A percentile compares a stretch with the other conserved stretches of the same genome.
Conservation (phyloP, 2,888 invertebrate genomes). For the Digitonthophagus gazella region DNA sequence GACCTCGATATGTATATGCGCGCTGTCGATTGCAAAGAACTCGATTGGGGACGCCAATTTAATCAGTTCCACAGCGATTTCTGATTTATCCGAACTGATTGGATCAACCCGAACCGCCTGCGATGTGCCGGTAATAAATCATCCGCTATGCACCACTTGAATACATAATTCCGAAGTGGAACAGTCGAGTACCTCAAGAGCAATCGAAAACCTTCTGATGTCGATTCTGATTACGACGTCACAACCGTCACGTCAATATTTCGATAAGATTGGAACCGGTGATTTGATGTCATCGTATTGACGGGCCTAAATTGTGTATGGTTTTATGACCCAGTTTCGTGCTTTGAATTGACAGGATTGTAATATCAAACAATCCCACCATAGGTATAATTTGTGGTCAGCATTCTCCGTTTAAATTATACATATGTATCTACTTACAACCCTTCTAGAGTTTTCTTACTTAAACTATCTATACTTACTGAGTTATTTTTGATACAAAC, state of each 20-base stretch:
- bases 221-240: background rate
- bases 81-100: background rate
- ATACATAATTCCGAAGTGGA: background rate
- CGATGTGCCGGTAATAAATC: background rate
- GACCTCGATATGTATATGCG: background rate
- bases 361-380: no score
- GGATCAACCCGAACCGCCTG: background rate
- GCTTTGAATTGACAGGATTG: no score
- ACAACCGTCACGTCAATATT: background rate
- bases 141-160: background rate
- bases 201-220: background rate
- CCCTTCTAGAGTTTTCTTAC: no score
- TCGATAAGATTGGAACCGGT: background rate
- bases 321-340: no score
- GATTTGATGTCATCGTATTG: background rate
- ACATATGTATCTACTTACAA: no score
- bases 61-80: background rate
- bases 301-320: background rate
- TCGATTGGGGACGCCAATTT: background rate
- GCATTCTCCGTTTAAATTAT: no score
- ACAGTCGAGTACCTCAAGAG: background rate
- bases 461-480: background rate
- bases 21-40: background rate
- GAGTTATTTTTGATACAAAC: background rate
- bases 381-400: no score